Conservation (phyloP, 2,113 vertebrate species). For the Sciurus niger region DNA sequence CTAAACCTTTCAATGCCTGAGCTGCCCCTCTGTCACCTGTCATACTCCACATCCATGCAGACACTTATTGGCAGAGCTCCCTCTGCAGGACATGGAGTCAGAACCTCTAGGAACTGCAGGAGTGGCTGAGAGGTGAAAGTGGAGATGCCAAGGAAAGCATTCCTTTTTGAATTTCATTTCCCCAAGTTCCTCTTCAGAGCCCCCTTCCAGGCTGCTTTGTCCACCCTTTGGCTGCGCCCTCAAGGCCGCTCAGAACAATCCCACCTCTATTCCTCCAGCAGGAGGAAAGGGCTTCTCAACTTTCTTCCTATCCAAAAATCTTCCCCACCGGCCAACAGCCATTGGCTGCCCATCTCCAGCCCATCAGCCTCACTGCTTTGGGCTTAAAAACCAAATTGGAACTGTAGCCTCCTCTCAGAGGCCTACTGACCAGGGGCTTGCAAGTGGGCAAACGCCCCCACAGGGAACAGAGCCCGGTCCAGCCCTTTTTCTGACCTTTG, state of each 20-base stretch:
- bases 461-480: not conserved
- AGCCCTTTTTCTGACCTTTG: not conserved
- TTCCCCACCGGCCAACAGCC: not conserved
- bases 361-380: not conserved
- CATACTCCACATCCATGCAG: too few relatives aligned
- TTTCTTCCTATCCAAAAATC: not conserved
- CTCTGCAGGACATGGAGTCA: not conserved
- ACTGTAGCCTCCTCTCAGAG: accelerated
- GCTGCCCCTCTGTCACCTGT: not conserved
- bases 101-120: not conserved
- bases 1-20: not conserved
- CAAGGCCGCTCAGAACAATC: not conserved
- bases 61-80: not conserved
- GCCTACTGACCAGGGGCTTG: not conserved
- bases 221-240: not conserved
- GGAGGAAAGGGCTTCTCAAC: not conserved
- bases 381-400: not conserved
- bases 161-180: not conserved
- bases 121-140: not conserved
- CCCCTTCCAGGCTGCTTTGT: not conserved
- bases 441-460: not conserved
- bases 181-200: not conserved
- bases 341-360: not conserved
- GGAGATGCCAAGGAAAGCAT: not conserved
- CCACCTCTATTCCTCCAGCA: not conserved